Evolutionary conservation across 2,888 invertebrate species (phyloP).

Genomic region (Lasioglossum morio): DNA sequence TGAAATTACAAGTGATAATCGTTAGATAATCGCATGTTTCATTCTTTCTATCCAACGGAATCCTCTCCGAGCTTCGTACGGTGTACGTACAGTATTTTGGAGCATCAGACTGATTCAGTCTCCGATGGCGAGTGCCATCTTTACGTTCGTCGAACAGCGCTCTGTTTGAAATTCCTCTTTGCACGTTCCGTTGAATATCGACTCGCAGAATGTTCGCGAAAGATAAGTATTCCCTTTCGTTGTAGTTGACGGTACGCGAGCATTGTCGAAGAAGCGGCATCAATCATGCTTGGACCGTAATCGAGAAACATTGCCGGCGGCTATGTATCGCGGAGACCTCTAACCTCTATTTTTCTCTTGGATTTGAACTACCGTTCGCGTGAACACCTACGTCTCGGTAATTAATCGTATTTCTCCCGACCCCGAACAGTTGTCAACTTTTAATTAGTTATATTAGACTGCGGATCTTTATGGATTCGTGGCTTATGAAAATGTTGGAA

Average conservation of each 20-base stretch:
- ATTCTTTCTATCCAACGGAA: conserved; percentile 21
- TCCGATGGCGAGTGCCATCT: conserved; percentile 52
- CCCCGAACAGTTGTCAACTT: not conserved
- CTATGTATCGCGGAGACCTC: too few species aligned
- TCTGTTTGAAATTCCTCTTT: conserved; percentile 29
- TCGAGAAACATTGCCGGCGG: not conserved
- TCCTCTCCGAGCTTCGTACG: not conserved
- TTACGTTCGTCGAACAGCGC: conserved; percentile 40
- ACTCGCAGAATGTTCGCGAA: not conserved
- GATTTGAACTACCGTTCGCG: not conserved
- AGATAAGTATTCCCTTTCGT: not conserved
- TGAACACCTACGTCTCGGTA: not conserved
- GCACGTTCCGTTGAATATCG: not conserved
- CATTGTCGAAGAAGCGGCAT: not conserved
- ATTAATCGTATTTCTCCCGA: not conserved
- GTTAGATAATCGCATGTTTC: conserved; percentile 15
- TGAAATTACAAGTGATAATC: conserved; percentile 37
- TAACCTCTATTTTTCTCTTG: conserved; percentile 30
- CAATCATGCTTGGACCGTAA: not conserved
- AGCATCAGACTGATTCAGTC: conserved; percentile 19
- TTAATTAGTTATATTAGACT: not conserved
- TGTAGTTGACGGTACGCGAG: too few species aligned
- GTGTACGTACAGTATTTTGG: conserved; percentile 18
- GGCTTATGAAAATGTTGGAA: too few species aligned
- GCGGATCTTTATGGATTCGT: too few species aligned